A percentile compares a stretch with the other conserved stretches of the same genome.
Evolutionary conservation across 2,113 vertebrate genomes (phyloP).

Genomic region (Mustela nigripes): DNA sequence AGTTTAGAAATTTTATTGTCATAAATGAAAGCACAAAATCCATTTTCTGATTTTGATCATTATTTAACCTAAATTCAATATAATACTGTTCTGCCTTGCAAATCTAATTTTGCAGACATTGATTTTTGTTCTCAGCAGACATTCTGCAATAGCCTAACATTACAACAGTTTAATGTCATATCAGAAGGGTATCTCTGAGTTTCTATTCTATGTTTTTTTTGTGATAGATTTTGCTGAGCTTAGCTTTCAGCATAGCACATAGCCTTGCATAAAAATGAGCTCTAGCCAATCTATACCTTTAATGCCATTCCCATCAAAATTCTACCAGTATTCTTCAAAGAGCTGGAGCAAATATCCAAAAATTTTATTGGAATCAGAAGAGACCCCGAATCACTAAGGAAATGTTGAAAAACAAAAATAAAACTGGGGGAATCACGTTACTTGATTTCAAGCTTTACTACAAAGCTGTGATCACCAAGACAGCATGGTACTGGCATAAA

Average conservation of each 20-base stretch:
- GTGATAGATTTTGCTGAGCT: not conserved
- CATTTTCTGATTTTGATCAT: conserved; percentile 31
- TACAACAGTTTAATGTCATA: not conserved
- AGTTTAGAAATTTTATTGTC: not conserved
- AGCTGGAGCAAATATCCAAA: too few species aligned
- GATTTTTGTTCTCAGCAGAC: not conserved
- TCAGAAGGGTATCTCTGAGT: not conserved
- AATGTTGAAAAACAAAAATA: too few species aligned
- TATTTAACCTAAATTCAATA: conserved; percentile 27
- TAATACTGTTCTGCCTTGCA: not conserved
- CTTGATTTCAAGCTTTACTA: too few species aligned
- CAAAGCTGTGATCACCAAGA: too few species aligned
- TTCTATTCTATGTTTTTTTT: not conserved
- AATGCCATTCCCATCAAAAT: too few species aligned
- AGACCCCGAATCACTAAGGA: too few species aligned
- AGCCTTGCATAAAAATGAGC: not conserved
- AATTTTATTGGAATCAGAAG: too few species aligned
- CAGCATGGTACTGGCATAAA: too few species aligned
- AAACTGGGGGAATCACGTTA: too few species aligned
- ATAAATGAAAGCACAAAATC: not conserved
- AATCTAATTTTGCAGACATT: conserved; percentile 21
- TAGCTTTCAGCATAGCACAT: not conserved
- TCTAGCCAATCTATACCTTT: not conserved
- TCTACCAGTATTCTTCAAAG: too few species aligned
- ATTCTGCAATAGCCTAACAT: not conserved